These are phyloP conservation scores for Spondyliosoma cantharus DNA, from an alignment of 2,797 vertebrate species.

Conservation along the genomic window DNA sequence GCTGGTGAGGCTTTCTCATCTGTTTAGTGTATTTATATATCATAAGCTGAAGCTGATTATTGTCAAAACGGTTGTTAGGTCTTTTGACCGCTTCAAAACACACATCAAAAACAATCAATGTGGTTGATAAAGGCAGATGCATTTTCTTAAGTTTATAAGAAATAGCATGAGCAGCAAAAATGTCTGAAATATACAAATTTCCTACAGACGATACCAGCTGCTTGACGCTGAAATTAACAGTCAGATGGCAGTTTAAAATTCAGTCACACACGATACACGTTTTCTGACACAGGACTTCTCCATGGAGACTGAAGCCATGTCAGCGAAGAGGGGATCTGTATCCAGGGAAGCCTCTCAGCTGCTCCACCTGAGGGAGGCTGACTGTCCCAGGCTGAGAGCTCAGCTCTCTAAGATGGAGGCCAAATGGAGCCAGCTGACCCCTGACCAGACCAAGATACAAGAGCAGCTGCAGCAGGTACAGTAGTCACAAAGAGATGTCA, in stretches of 20 bases:
- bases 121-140: background rate
- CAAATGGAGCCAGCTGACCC: conserved; percentile 86
- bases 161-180: too few species aligned
- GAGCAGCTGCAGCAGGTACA: conserved; percentile 89
- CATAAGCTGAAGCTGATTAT: too few species aligned
- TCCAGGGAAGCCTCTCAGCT: conserved; percentile 84
- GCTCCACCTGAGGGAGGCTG: conserved; percentile 85
- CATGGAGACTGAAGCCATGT: conserved; percentile 86
- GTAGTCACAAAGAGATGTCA: background rate
- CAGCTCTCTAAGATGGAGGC: conserved; percentile 85
- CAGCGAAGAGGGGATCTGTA: conserved; percentile 83
- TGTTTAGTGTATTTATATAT: background rate
- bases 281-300: conserved; percentile 85
- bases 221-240: background rate
- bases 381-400: conserved; percentile 82
- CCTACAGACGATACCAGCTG: background rate
- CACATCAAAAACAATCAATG: background rate
- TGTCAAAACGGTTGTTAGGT: background rate
- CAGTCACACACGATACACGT: background rate
- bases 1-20: conserved; percentile 82
- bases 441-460: conserved; percentile 84
- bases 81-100: background rate
- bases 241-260: background rate
- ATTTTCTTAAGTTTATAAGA: background rate
- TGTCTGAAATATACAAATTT: too few species aligned